Evolutionary conservation across 2,888 invertebrate species (phyloP).

Genomic region (Cylindroiulus punctatus): DNA sequence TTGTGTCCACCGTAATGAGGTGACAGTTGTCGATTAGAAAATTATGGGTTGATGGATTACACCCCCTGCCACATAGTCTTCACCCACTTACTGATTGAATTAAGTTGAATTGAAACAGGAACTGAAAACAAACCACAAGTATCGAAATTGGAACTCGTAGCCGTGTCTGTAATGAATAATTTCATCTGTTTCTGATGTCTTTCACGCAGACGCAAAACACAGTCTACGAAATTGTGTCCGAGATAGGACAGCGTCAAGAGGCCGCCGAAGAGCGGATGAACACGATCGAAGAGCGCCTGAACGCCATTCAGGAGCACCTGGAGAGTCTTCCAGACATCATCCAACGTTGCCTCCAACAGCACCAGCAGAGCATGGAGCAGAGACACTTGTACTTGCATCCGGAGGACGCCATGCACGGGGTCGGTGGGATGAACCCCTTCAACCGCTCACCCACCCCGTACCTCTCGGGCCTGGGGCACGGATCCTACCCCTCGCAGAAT

Average conservation of each 20-base stretch:
- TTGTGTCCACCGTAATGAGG: too few relatives aligned
- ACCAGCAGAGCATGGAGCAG: constrained; percentile 81
- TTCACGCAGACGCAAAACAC: constrained; percentile 92
- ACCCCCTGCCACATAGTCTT: too few relatives aligned
- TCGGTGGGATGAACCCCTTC: constrained; percentile 40
- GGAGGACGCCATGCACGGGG: constrained; percentile 67
- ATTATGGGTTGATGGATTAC: too few relatives aligned
- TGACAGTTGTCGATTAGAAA: too few relatives aligned
- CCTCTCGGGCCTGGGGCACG: not conserved
- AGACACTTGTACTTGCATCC: constrained; percentile 87
- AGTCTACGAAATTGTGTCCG: constrained; percentile 97
- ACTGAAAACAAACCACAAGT: too few relatives aligned
- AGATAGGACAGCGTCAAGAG: constrained; percentile 95
- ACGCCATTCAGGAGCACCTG: constrained; percentile 85
- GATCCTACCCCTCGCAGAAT: constrained; percentile 12
- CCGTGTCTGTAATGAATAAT: too few relatives aligned
- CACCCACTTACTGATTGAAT: too few relatives aligned
- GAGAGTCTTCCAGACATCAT: constrained; percentile 85
- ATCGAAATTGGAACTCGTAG: too few relatives aligned
- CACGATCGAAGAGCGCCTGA: constrained; percentile 91
- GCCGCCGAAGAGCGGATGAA: constrained; percentile 91
- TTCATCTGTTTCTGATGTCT: constrained; percentile 61
- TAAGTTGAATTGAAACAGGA: too few relatives aligned
- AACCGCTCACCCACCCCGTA: constrained; percentile 41
- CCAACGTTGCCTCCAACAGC: constrained; percentile 67